A percentile compares a stretch with the other conserved stretches of the same genome.
Evolutionary conservation across 2,888 invertebrate genomes (phyloP).

Genomic region (Portevinia maculata): DNA sequence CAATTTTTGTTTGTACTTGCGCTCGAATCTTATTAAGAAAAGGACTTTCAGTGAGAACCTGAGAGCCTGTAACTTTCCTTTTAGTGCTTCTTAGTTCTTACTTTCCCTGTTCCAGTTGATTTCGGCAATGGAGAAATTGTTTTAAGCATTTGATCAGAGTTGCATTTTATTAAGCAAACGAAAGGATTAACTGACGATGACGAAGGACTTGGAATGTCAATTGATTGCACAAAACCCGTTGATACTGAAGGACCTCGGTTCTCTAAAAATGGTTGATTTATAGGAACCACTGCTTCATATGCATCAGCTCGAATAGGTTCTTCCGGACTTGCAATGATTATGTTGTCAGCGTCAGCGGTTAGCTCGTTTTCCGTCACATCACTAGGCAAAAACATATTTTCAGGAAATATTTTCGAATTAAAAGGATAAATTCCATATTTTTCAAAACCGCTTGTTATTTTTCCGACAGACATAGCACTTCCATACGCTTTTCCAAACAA

Average conservation of each 20-base stretch:
- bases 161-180: not conserved
- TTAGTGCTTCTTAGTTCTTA: slow-evolving; percentile 7
- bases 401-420: no score
- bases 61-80: slow-evolving; percentile 18
- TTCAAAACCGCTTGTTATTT: not conserved
- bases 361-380: no score
- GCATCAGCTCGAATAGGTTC: not conserved
- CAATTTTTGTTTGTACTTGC: no score
- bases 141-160: slow-evolving; percentile 7
- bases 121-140: slow-evolving; percentile 2
- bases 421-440: no score
- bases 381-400: no score
- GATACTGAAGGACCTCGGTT: no score
- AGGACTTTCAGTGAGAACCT: not conserved
- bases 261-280: slow-evolving; percentile 14
- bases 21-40: no score
- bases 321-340: not conserved
- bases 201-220: slow-evolving; percentile 1
- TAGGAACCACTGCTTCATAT: slow-evolving; percentile 6
- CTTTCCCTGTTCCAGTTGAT: slow-evolving; percentile 4
- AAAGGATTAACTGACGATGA: not conserved
- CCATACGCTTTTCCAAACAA: slow-evolving; percentile 8
- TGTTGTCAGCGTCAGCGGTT: not conserved
- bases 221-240: not conserved
- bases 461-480: not conserved